Conservation (phyloP, 2,888 invertebrate genomes). For the Zootermopsis nevadensis region DNA sequence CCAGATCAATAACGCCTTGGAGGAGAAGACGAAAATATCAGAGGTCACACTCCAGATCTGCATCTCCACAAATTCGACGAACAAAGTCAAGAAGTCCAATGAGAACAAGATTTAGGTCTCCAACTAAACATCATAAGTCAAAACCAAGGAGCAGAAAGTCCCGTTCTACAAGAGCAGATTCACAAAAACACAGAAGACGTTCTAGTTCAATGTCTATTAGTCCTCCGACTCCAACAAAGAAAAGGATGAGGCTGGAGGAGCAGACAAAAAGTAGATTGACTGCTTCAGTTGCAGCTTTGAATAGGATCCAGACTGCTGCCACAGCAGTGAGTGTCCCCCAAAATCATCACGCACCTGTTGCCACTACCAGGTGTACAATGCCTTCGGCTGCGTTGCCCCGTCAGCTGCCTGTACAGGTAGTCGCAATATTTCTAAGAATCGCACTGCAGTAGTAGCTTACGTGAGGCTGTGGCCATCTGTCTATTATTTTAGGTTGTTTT, state of each 20-base stretch:
- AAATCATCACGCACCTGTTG: no score
- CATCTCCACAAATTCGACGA: background rate
- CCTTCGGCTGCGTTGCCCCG: no score
- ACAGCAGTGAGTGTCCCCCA: no score
- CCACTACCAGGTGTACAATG: no score
- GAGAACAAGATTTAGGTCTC: background rate
- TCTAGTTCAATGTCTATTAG: background rate
- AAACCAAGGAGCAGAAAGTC: background rate
- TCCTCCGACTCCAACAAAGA: background rate
- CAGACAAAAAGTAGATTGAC: background rate
- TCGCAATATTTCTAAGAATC: no score
- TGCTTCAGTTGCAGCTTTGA: background rate
- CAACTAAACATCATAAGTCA: background rate
- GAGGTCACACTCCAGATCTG: background rate
- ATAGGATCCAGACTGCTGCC: background rate
- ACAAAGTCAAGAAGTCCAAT: background rate
- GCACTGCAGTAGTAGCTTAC: no score
- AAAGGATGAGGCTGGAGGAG: background rate
- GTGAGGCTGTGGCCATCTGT: no score
- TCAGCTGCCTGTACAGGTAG: no score
- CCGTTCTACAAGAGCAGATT: background rate
- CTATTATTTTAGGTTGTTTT: no score
- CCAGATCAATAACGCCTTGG: no score
- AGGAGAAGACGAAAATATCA: background rate
- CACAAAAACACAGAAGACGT: background rate